Percentiles rank a stretch among this genome's conserved stretches.
phyloP scores from a whole-genome alignment of 37 sponge, comb jelly and placozoan species.

The Haliclona indistincta region DNA sequence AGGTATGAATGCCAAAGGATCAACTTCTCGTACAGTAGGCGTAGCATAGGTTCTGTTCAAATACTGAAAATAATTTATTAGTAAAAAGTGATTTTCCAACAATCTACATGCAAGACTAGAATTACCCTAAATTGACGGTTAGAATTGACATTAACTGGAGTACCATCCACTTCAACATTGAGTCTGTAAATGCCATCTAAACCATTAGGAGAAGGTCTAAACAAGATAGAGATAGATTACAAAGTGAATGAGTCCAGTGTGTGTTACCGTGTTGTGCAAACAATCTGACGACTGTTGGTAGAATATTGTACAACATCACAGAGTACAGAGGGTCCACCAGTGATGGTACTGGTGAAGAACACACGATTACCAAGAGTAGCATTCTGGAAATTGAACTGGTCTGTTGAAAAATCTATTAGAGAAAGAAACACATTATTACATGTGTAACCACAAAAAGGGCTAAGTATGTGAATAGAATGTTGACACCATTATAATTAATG shows the following conservation, averaged over 20 bases:
- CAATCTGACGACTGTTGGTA: conserved; percentile 41
- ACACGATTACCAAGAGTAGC: conserved; percentile 49
- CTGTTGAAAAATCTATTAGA: conserved; percentile 51
- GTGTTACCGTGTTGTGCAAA: conserved; percentile 65
- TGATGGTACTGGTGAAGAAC: conserved; percentile 23
- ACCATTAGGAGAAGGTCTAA: conserved; percentile 1
- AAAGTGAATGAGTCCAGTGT: background rate
- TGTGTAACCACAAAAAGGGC: background rate
- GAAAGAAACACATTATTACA: background rate
- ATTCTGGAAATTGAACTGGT: conserved; percentile 41
- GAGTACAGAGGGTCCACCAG: conserved; percentile 10
- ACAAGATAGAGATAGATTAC: background rate
- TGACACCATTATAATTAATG: background rate
- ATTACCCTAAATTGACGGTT: no score
- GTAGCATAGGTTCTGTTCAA: no score
- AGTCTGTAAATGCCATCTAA: background rate
- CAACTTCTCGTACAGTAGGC: no score
- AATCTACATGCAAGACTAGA: no score
- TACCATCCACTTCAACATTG: background rate
- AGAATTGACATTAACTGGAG: no score
- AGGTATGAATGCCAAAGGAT: no score
- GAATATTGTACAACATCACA: conserved; percentile 69
- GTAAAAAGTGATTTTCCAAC: no score
- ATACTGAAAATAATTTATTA: no score
- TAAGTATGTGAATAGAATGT: background rate